Evolutionary conservation across 2,113 vertebrate genomes (phyloP), one percentile per base, ranked within the genome.

Genomic region (Nannobrachium achirus): DNA sequence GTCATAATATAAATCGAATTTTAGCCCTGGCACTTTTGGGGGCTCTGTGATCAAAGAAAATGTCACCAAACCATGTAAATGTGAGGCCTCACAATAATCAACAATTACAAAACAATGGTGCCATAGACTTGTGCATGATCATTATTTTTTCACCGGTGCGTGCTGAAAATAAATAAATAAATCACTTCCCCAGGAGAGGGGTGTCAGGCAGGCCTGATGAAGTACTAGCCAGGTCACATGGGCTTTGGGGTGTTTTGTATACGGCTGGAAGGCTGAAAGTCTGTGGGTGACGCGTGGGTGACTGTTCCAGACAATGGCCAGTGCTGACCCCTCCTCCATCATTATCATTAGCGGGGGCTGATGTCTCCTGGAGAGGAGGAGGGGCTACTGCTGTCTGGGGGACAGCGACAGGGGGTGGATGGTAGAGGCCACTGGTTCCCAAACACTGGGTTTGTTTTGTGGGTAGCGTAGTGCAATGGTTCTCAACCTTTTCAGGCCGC

Each of bases 281-380:
- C 63, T 62, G 66, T 41, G 56, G 63, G 19, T 74, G 70, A 83
- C 58, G 61, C 59, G 66, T 41, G 56, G 63, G 19, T 74, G 70
- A 83, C 58, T 55, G 59, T 68, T 56, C 15, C 46, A 75, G 76
- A 89, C 86, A 87, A 84, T 82, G 49, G 71, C 42, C 13, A 33
- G 25, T 58, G 62, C 66, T 53, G 75, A 49, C 80, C 73, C 85
- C 73, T 85, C 75, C 81, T 89, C 75, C 72, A 56, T 69, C 57
- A 63, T 72, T 70, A 75, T 33, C 33, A 56, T 33, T 46, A 62
- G 40, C 14, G 67, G 42, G 72, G 62, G 61, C 45, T 72, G 76
- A 88, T n/a, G n/a, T n/a, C 71, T 71, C 69, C 46, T 25, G 20
- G 8, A 25, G 49, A 18, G 56, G 39, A 49, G 14, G 38, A 9